Base-by-base conservation (phyloP, 2,888 invertebrate genomes). In the Glyphotaelius pellucidus region DNA sequence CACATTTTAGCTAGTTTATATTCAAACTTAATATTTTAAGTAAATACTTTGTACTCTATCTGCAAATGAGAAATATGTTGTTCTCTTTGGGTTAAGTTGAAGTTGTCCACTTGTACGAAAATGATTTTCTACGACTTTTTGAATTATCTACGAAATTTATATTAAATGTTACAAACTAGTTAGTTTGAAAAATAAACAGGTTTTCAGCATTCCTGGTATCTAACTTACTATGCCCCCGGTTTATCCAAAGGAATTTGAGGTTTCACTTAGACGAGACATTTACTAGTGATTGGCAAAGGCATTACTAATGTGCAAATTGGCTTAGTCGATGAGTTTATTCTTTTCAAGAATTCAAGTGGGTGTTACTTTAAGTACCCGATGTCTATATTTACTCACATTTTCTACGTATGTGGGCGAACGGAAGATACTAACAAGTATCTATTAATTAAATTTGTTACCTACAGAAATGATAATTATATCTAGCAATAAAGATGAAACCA, bases 281-380 rank as follows among this genome's bases (percentile, higher is more conserved):
- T 35, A 83, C 5, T 35, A 11, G 35, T 15, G 32, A 83, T 35
- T 83, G 35, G 83, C 83, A 19, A 83, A 83, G 7, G 83, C 83
- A 35, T 83, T 83, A 83, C 19, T 25, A 11, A 7, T 83, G 83
- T 83, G 83, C n/a, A 83, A 83, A 83, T 83, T 83, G 83, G 83
- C 19, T 83, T 83, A 83, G 32, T 38, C 83, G 3, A 83, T 83
- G 3, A 19, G 83, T 83, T 83, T 83, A 35, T 15, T 35, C 19
- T 83, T 35, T 32, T 83, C 11, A 83, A 35, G 81, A 83, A 38
- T 38, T 25, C 83, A 38, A 35, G 83, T 83, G 83, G 83, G 83
- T 35, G 83, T 35, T 25, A 38, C 25, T 83, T 25, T 35, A 25
- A 32, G 35, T 38, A 83, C 35, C 83, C 35, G 9, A 25, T n/a